Evolutionary conservation across 2,888 invertebrate species (phyloP).

Genomic region (Meta bourneti): DNA sequence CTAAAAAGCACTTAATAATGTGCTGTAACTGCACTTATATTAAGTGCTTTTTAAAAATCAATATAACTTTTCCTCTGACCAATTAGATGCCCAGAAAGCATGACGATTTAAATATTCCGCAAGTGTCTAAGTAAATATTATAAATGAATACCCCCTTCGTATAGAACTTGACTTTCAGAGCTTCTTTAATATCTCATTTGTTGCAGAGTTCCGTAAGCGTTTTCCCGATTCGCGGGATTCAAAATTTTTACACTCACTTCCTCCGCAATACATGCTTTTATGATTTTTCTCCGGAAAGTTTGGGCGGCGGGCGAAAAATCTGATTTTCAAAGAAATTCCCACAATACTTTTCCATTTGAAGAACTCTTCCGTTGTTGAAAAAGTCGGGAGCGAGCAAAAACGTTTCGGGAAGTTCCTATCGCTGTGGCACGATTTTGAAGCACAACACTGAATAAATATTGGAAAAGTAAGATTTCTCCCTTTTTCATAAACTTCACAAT

Average conservation of each 20-base stretch:
- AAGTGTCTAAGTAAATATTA: too few relatives aligned
- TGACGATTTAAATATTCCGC: too few relatives aligned
- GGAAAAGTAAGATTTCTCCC: conserved; percentile 1
- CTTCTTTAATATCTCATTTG: not conserved
- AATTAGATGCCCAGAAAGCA: too few relatives aligned
- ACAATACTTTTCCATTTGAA: not conserved
- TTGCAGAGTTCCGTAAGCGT: not conserved
- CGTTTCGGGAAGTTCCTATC: not conserved
- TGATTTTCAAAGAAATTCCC: not conserved
- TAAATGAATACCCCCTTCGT: not conserved
- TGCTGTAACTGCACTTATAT: too few relatives aligned
- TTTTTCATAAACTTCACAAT: conserved; percentile 9
- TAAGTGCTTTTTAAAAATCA: too few relatives aligned
- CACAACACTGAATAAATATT: conserved; percentile 30
- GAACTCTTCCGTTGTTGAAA: not conserved
- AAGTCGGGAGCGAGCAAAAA: not conserved
- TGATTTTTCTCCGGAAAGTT: not conserved
- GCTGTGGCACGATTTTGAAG: not conserved
- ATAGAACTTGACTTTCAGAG: not conserved
- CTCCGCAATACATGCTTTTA: not conserved
- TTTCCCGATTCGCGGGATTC: not conserved
- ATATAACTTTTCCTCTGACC: too few relatives aligned
- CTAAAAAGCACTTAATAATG: too few relatives aligned
- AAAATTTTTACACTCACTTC: not conserved
- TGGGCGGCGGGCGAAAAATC: not conserved